phyloP scores from a whole-genome alignment of 2,797 vertebrate species.

The Pampus argenteus region DNA sequence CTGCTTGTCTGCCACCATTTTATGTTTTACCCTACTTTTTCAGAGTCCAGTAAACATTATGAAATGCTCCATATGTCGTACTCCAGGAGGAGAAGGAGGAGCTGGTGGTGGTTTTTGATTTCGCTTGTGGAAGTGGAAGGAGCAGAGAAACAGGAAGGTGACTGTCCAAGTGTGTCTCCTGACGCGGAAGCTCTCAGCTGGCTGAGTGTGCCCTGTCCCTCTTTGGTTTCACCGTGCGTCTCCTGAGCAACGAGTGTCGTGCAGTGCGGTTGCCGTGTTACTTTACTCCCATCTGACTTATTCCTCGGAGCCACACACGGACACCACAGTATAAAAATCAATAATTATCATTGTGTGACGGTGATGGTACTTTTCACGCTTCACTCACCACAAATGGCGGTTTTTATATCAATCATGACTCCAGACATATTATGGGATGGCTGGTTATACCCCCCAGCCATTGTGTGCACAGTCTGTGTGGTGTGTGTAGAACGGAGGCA shows the following conservation, averaged over 20 bases:
- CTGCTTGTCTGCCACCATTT: slow-evolving; percentile 71
- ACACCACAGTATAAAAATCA: slow-evolving; percentile 44
- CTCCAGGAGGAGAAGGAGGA: slow-evolving; percentile 20
- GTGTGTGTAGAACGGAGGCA: slow-evolving; percentile 39
- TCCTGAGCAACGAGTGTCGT: neutral
- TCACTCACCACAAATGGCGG: slow-evolving; percentile 44
- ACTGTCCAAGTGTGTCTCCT: slow-evolving; percentile 60
- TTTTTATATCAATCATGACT: slow-evolving; percentile 69
- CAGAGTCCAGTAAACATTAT: slow-evolving; percentile 69
- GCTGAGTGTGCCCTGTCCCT: slow-evolving; percentile 75
- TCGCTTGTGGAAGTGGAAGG: slow-evolving; percentile 23
- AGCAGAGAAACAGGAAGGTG: slow-evolving; percentile 37
- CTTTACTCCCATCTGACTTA: slow-evolving; percentile 5
- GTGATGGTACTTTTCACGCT: slow-evolving; percentile 25
- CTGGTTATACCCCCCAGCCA: slow-evolving; percentile 23
- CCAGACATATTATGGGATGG: slow-evolving; percentile 63
- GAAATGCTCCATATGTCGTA: slow-evolving; percentile 61
- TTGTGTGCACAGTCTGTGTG: slow-evolving; percentile 35
- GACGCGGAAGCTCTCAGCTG: slow-evolving; percentile 80
- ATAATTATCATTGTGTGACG: slow-evolving; percentile 61
- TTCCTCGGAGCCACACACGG: slow-evolving; percentile 19
- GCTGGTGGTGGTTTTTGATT: slow-evolving; percentile 6
- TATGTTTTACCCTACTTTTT: slow-evolving; percentile 78
- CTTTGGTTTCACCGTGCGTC: slow-evolving; percentile 20
- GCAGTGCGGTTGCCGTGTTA: slow-evolving; percentile 13